phyloP scores from a whole-genome alignment of 2,797 vertebrate genomes.

The Premnoplex brunnescens region DNA sequence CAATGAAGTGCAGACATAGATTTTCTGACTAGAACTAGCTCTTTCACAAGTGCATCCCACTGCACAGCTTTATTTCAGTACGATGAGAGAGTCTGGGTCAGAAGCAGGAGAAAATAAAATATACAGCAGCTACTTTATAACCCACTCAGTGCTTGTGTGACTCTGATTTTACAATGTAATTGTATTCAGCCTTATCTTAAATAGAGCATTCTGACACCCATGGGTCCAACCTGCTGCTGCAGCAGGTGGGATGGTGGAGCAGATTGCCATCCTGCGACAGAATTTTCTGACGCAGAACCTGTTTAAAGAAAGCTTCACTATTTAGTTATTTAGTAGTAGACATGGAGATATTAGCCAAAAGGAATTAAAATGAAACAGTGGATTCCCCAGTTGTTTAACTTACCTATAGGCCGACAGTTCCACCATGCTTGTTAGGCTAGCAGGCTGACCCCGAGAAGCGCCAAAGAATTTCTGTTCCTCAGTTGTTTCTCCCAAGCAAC shows the following conservation, averaged over 20 bases:
- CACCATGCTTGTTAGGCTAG: background rate
- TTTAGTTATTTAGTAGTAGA: background rate
- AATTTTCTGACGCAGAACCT: background rate
- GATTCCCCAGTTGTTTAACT: background rate
- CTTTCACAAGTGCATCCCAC: background rate
- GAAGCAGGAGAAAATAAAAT: slow-evolving; percentile 25
- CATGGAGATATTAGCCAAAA: background rate
- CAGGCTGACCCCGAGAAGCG: background rate
- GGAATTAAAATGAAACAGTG: background rate
- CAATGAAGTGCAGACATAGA: background rate
- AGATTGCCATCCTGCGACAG: background rate
- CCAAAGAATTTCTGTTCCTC: background rate
- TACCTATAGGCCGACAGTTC: background rate
- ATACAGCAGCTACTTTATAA: background rate
- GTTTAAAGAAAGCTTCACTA: background rate
- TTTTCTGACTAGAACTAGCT: slow-evolving; percentile 6
- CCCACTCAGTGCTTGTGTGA: background rate
- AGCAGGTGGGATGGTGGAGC: background rate
- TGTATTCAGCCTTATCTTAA: background rate
- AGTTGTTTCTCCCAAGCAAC: background rate
- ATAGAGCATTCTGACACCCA: background rate
- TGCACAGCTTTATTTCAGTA: background rate
- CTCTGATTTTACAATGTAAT: background rate
- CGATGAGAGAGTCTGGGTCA: background rate
- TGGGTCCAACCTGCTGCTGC: background rate